Evolutionary conservation across 1,140 invertebrate species (phyloP), one percentile per base, ranked within the genome.

Genomic region (Drosophila seguyi): DNA sequence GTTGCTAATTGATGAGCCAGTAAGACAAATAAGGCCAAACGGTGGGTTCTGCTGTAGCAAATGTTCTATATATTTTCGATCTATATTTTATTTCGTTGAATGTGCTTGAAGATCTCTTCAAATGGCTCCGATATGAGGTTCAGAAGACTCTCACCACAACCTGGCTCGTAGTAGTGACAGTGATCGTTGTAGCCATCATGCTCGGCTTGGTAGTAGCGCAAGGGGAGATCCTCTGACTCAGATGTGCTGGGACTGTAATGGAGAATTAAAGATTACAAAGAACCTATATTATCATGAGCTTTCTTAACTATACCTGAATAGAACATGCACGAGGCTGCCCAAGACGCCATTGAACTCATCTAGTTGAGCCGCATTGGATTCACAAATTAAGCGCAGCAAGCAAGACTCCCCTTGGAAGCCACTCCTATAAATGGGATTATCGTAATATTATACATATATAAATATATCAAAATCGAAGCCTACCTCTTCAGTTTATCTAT

Each of bases 131-230:
- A 92, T 22, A 92, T 91, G 5, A 92, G 48, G 13, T 90, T 68
- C 7, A 92, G 53, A 29, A 92, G 58, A 58, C 86, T 92, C 41
- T 87, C 68, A 7, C 56, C 48, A 62, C 93, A 94, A 18, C 81
- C 65, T 4, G 75, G 61, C 31, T 88, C 74, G 71, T 93, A 94
- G 61, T 86, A 75, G 31, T 81, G 61, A 38, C 93, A 94, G 45
- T 93, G 78, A 13, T 87, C 93, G 41, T 88, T 69, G 52, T 60
- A 56, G 25, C 91, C 91, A 75, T 92, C 92, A 22, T 93, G 80
- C 79, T 95, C 94, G 0, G 95, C 95, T 79, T 94, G 92, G 76
- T 94, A 94, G 79, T 94, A 95, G 0, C 84, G 88, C 36, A 93
- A 85, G 1, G 94, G 92, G 39, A 95, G 67, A 29, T 93, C 93